These are phyloP conservation scores for Engraulis encrasicolus DNA, from an alignment of 2,113 vertebrate species.

Conservation along the genomic window DNA sequence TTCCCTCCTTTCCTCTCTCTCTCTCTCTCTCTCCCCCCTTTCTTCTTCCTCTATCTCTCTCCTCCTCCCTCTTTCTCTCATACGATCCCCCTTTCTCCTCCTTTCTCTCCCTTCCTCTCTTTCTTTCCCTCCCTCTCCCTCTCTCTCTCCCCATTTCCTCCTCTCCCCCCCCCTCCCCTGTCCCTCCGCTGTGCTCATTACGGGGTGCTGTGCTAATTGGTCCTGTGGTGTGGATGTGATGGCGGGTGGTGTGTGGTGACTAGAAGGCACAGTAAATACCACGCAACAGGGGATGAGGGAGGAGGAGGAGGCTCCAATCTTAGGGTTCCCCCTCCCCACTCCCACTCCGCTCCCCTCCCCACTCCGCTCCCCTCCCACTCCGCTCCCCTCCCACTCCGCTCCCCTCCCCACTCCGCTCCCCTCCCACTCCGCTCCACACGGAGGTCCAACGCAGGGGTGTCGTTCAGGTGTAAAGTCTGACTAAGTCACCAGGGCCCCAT, in stretches of 20 bases:
- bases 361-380: too few species aligned
- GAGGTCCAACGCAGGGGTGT: too few species aligned
- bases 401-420: too few species aligned
- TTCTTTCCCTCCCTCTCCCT: not conserved
- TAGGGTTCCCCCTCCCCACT: slow-evolving; percentile 35
- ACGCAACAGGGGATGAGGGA: slow-evolving; percentile 54
- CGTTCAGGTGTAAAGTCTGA: too few species aligned
- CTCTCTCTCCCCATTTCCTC: not conserved
- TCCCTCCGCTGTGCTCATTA: slow-evolving; percentile 38
- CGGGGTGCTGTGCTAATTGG: slow-evolving; percentile 47
- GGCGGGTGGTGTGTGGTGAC: slow-evolving; percentile 25
- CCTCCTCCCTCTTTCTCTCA: not conserved
- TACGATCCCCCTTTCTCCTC: not conserved
- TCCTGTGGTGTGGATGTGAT: slow-evolving; percentile 34
- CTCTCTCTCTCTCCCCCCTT: not conserved
- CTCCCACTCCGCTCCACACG: too few species aligned
- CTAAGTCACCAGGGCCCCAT: too few species aligned
- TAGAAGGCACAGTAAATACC: slow-evolving; percentile 67
- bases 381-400: too few species aligned
- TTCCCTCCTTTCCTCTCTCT: not conserved
- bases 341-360: too few species aligned
- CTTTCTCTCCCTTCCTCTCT: not conserved
- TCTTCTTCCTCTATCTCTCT: not conserved
- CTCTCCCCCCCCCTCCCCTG: slow-evolving; percentile 36
- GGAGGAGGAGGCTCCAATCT: slow-evolving; percentile 62